Conservation (phyloP, 2,888 invertebrate species). For the Idaea straminata region DNA sequence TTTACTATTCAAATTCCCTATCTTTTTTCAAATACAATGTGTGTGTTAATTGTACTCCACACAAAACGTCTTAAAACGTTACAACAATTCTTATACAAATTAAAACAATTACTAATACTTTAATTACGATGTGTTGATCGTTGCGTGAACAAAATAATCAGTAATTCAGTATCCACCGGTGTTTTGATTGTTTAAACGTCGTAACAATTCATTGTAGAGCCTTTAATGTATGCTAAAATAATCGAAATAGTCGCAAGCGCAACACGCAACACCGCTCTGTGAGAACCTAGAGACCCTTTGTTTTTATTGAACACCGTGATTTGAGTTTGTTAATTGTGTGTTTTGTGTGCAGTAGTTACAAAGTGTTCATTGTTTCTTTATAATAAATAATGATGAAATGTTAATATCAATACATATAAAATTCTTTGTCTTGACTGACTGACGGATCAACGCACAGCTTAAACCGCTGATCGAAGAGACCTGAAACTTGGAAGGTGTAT, state of each 20-base stretch:
- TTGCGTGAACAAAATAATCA: conserved; percentile 42
- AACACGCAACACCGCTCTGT: conserved; percentile 42
- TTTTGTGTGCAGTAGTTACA: neutral
- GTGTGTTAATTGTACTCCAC: neutral
- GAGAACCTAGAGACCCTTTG: conserved; percentile 36
- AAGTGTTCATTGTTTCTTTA: neutral
- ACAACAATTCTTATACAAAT: conserved; percentile 21
- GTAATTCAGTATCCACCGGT: conserved; percentile 25
- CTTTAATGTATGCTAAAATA: conserved; percentile 56
- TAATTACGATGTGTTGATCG: conserved; percentile 54
- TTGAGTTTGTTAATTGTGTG: neutral
- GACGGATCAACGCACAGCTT: too few species aligned
- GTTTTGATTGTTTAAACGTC: conserved; percentile 65
- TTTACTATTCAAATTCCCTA: conserved; percentile 11
- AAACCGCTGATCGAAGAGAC: too few species aligned
- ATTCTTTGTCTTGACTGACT: too few species aligned
- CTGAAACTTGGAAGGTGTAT: too few species aligned
- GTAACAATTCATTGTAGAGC: conserved; percentile 29
- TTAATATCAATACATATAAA: too few species aligned
- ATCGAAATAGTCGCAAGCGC: conserved; percentile 43
- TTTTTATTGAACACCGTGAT: conserved; percentile 20
- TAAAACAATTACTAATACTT: conserved; percentile 48
- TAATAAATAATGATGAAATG: too few species aligned
- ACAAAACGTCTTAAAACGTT: neutral
- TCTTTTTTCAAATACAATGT: neutral